Evolutionary conservation across 1,140 invertebrate genomes (phyloP), one percentile per base, ranked within the genome.

Genomic region (Tyrophagus putrescentiae): DNA sequence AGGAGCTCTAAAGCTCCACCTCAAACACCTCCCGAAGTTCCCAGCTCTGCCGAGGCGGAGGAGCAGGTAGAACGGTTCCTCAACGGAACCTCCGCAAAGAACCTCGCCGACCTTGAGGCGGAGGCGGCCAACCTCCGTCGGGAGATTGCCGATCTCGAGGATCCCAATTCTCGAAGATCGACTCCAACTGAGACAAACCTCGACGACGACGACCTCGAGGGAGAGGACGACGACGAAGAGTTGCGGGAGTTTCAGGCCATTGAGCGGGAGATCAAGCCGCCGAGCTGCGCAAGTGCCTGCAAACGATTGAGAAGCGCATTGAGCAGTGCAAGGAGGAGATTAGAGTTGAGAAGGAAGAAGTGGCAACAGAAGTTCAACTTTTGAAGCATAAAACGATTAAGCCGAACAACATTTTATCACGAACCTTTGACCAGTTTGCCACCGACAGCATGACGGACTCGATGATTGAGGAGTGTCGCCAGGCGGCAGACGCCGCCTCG

Each of bases 201-300:
- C n/a, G 7, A 31, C 9, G 31, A 57, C 7, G n/a, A 57, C 25
- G 56, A 57, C 32, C 13, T 39, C 13, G n/a, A 39, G 13, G 44
- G 42, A 23, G 61, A 62, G 29, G 57, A 18, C 3, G 61, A 60
- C 1, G 61, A 62, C 42, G 54, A 62, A 48, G 61, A 62, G 18
- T 29, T 62, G 7, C 21, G 21, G 53, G 61, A 62, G 36, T 62
- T 62, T 50, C 54, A 58, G 44, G 21, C 29, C 21, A 58, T 62
- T 4, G 61, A 62, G 44, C 25, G 33, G 16, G 61, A 62, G 41
- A 62, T 62, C 18, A 62, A 59, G 33, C 25, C 60, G 11, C 57
- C 16, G 61, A 62, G 34, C 29, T 62, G n/a, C 31, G 34, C 27
- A 45, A 59, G 25, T 58, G 54, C 32, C 29, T 62, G 9, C 34